phyloP scores from a whole-genome alignment of 2,113 vertebrate species.

The Oreochromis niloticus region DNA sequence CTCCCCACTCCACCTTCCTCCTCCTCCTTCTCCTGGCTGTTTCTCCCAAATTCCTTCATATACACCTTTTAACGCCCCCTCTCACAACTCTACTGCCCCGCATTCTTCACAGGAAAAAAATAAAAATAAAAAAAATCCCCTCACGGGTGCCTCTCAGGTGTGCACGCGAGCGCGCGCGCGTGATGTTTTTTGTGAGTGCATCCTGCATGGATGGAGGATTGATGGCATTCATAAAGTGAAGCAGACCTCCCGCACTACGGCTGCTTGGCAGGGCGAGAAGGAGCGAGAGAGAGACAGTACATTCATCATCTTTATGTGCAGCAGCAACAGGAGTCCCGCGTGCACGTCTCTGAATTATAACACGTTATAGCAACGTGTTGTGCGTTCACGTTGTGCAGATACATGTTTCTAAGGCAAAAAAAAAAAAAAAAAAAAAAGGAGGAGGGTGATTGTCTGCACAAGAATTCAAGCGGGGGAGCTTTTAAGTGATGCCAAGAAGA shows the following conservation, averaged over 20 bases:
- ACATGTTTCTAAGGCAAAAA: slow-evolving; percentile 11
- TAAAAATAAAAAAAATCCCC: slow-evolving; percentile 17
- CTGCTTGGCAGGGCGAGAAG: slow-evolving; percentile 50
- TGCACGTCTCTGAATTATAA: slow-evolving; percentile 21
- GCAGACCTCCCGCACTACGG: slow-evolving; percentile 61
- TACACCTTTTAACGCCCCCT: slow-evolving; percentile 54
- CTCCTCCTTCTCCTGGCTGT: slow-evolving; percentile 4
- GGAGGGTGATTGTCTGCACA: slow-evolving; percentile 53
- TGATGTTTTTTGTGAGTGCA: slow-evolving; percentile 5
- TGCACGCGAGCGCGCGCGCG: neutral
- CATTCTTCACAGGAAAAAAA: slow-evolving; percentile 46
- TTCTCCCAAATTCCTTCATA: slow-evolving; percentile 55
- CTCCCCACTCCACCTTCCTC: slow-evolving; percentile 25
- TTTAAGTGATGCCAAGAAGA: slow-evolving; percentile 59
- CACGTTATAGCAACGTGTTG: slow-evolving; percentile 49
- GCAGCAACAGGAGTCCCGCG: slow-evolving; percentile 27
- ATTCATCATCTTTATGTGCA: slow-evolving; percentile 73
- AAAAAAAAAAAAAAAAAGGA: neutral
- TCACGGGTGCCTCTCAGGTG: slow-evolving; percentile 58
- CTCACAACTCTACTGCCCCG: neutral
- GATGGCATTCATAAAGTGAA: slow-evolving; percentile 73
- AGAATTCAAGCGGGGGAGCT: slow-evolving; percentile 49
- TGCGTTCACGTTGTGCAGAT: slow-evolving; percentile 29
- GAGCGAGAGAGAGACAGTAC: slow-evolving; percentile 45
- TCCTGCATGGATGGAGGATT: slow-evolving; percentile 59